Evolutionary conservation across 2,888 invertebrate genomes (phyloP).

Genomic region (Platycnemis pennipes): DNA sequence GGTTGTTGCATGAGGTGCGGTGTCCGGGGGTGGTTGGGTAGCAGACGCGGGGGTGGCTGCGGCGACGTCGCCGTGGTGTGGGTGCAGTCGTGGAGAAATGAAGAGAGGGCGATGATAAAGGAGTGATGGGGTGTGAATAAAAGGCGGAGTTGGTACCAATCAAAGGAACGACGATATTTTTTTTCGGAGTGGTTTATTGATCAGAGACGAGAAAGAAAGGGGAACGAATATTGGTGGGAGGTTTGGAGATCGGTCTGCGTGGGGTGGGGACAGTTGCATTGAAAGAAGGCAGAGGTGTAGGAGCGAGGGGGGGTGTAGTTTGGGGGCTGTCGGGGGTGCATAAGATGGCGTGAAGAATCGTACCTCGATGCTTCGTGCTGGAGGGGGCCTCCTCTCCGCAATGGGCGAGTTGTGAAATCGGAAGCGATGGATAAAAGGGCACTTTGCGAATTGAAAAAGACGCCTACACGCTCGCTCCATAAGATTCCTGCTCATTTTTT

Average conservation of each 20-base stretch:
- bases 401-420: conserved; percentile 34
- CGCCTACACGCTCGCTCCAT: background rate
- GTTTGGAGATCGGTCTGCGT: background rate
- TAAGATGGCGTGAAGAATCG: background rate
- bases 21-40: background rate
- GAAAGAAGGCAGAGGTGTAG: background rate
- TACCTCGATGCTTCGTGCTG: background rate
- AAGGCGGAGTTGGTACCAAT: conserved; percentile 61
- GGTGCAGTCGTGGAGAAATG: background rate
- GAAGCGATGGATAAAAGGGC: conserved; percentile 57
- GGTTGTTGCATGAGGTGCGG: conserved; percentile 5
- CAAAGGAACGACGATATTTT: conserved; percentile 55
- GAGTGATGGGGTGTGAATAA: conserved; percentile 64
- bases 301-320: background rate
- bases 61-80: background rate
- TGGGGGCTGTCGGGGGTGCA: background rate
- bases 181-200: conserved; percentile 66
- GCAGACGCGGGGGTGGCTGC: background rate
- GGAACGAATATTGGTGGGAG: background rate
- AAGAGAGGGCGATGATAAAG: conserved; percentile 55
- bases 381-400: background rate
- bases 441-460: conserved; percentile 56
- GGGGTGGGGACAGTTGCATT: background rate
- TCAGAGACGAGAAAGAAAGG: background rate
- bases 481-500: background rate